Base-by-base conservation (phyloP, 23 tunicate genomes). In the Halocynthia aurantium region DNA sequence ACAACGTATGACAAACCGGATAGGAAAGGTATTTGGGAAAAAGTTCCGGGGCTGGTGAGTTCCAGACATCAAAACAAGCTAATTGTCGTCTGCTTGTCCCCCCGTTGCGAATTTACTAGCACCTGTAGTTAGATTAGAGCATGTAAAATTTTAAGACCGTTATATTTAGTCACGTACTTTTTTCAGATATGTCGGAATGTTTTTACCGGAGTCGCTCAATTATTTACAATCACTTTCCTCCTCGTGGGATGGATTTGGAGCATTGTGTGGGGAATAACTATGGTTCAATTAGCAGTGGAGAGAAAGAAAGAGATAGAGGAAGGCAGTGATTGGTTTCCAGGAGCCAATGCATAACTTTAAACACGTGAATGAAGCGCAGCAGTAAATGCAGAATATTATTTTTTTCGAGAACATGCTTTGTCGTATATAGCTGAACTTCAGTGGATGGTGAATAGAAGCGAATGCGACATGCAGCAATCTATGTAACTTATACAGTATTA, bases 221-320 rank as follows among this genome's bases (percentile, higher is more conserved):
- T 92, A 51, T 82, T 92, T 55, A 92, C 98, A 7, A 67, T 84
- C 19, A 76, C 84, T 6, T 92, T 92, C 55, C 55, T 92, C 40
- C 79, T 92, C 17, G 88, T 80, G 22, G 98, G 98, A 15, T 92
- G 98, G 98, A 72, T 86, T 57, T 92, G 98, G 98, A 82, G 88
- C 75, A 67, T 92, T 7, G 75, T 85, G 5, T 87, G 98, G 86
- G 98, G 98, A 8, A 49, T 92, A 10, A 92, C 92, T 15, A 86
- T 92, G 92, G 88, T 92, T n/a, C 80, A 92, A 50, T 67, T 83
- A 11, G 82, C 98, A 7, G 7, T 85, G 6, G 92, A 92, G 13
- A 62, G 85, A 6, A 52, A 67, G 17, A 54, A 54, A 17, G 67
- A 53, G 44, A 68, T 51, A 21, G 18, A 53, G 17, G 78, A 74